Percentiles rank a stretch among this genome's conserved stretches.
phyloP scores from a whole-genome alignment of 2,113 vertebrate genomes.

The Poecile atricapillus region DNA sequence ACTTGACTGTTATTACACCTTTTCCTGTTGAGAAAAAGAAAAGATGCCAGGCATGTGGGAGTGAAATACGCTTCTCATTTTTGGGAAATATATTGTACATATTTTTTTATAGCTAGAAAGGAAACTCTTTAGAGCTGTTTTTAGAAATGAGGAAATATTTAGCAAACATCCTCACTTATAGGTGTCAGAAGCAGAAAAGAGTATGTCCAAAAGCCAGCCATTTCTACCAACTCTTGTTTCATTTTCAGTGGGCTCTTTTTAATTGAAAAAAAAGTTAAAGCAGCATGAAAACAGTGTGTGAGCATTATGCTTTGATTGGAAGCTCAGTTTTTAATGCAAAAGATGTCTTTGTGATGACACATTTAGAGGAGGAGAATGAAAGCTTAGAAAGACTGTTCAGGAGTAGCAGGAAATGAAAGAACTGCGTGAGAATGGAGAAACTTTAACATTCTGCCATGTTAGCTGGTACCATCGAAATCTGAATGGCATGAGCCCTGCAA shows the following conservation, averaged over 20 bases:
- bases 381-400: neutral
- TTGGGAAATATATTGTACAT: neutral
- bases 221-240: neutral
- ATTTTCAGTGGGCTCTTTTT: neutral
- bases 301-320: neutral
- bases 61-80: neutral
- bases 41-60: neutral
- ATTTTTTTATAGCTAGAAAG: neutral
- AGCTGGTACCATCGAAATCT: neutral
- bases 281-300: neutral
- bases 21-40: constrained; percentile 5
- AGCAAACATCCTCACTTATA: neutral
- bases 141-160: neutral
- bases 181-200: neutral
- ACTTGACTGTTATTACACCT: neutral
- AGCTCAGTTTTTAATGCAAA: neutral
- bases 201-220: neutral
- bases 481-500: neutral
- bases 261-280: neutral
- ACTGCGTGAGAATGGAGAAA: neutral
- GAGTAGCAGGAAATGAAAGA: neutral
- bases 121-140: neutral
- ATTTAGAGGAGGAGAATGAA: neutral
- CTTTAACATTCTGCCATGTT: neutral
- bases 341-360: neutral